Base-by-base conservation (phyloP, 2,113 vertebrate genomes). In the Lasiurus borealis region DNA sequence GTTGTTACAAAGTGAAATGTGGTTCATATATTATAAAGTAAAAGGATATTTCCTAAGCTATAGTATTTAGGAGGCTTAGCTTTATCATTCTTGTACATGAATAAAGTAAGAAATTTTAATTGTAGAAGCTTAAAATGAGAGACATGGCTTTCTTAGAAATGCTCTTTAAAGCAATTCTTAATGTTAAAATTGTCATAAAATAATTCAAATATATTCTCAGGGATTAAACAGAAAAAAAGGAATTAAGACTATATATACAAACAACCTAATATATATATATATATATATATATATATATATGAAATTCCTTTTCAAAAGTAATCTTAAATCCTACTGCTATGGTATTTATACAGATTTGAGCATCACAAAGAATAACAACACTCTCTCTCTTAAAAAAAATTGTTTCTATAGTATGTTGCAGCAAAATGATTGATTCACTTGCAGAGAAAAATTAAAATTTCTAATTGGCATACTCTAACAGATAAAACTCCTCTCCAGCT, bases 321-420 rank as follows among this genome's bases (percentile, higher is more conserved):
- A 94, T 54, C 86, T 92, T 78, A 97, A 97, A 64, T 92, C n/a
- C 44, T 44, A 75, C 27, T 59, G 89, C 72, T 82, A 52, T 64
- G 90, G 92, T 50, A 10, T 44, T 84, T 66, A 83, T 7, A 87
- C 59, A 92, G 80, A 96, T 0, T 25, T 82, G 77, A 92, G 71
- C 36, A 96, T 72, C 29, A n/a, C 1, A n/a, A 54, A 93, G 73
- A 50, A 85, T 29, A 97, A 95, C 46, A 23, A 8, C 68, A 92
- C 80, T 77, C 6, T 46, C 36, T 36, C 57, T 91, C 95, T 95
- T 96, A 84, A 66, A 97, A 66, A 97, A 94, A 96, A 95, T 75
- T 73, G 83, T 75, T 59, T 44, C 68, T 34, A 68, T 94, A 97
- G 94, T 88, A 96, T 85, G 66, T 81, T 93, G 29, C 15, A 96